These are phyloP conservation scores for Cyclina sinensis DNA, from an alignment of 1,140 invertebrate species.

Conservation along the genomic window DNA sequence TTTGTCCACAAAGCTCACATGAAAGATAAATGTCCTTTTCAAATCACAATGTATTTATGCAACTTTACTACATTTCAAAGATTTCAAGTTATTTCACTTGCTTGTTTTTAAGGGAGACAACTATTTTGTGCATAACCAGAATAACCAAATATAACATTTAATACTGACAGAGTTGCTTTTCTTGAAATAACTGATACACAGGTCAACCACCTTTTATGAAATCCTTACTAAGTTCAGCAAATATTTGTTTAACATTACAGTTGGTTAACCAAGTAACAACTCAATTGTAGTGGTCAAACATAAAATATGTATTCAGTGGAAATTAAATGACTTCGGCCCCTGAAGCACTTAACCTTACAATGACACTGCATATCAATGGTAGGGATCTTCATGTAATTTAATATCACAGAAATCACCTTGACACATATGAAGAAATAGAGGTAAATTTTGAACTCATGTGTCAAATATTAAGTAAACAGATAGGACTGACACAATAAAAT, in stretches of 20 bases:
- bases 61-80: too few relatives aligned
- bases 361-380: background rate
- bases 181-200: background rate
- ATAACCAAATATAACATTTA: background rate
- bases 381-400: slow-evolving; percentile 22
- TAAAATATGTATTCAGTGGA: background rate
- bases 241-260: slow-evolving; percentile 25
- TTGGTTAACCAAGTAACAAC: slow-evolving; percentile 19
- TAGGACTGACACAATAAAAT: too few relatives aligned
- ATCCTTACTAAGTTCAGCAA: background rate
- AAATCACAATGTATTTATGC: too few relatives aligned
- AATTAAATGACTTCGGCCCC: background rate
- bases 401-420: slow-evolving; percentile 4
- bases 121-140: background rate
- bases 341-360: background rate
- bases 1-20: too few relatives aligned
- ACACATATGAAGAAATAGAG: background rate
- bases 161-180: slow-evolving; percentile 8
- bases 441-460: too few relatives aligned
- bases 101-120: background rate
- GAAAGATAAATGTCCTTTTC: too few relatives aligned
- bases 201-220: background rate
- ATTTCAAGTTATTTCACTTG: too few relatives aligned
- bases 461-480: too few relatives aligned
- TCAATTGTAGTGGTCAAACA: slow-evolving; percentile 26